These are phyloP conservation scores for Mormyrus lacerda DNA, from an alignment of 2,113 vertebrate species.

Conservation along the genomic window DNA sequence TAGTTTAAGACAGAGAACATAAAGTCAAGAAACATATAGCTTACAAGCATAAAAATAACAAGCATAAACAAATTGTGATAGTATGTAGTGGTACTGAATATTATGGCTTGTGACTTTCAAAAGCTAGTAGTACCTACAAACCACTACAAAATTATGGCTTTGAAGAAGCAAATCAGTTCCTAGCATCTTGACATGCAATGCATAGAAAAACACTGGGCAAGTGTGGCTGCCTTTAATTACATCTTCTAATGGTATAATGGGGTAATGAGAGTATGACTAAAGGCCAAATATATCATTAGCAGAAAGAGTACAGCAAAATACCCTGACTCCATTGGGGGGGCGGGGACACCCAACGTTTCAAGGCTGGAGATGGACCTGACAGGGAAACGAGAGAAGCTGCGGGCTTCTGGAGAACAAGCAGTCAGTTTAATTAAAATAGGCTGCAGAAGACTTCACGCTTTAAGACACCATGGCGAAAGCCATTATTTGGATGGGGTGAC, in stretches of 20 bases:
- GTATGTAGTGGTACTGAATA: background rate
- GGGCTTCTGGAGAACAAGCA: background rate
- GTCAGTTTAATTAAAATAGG: background rate
- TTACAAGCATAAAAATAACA: background rate
- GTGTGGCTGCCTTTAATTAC: background rate
- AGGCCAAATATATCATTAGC: background rate
- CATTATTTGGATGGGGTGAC: background rate
- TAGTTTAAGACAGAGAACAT: background rate
- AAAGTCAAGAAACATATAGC: background rate
- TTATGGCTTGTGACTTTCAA: background rate
- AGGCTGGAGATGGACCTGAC: background rate
- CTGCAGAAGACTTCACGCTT: background rate
- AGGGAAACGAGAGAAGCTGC: background rate
- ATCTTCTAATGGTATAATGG: background rate
- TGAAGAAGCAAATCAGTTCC: background rate
- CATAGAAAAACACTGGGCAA: background rate
- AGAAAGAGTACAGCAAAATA: background rate
- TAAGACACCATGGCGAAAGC: background rate
- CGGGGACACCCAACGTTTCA: background rate
- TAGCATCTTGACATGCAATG: background rate
- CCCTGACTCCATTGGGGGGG: background rate
- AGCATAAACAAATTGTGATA: background rate
- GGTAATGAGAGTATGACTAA: background rate
- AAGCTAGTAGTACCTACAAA: background rate
- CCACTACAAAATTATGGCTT: background rate